Evolutionary conservation across 2,797 vertebrate genomes (phyloP).

Genomic region (Crocodylus rhombifer): DNA sequence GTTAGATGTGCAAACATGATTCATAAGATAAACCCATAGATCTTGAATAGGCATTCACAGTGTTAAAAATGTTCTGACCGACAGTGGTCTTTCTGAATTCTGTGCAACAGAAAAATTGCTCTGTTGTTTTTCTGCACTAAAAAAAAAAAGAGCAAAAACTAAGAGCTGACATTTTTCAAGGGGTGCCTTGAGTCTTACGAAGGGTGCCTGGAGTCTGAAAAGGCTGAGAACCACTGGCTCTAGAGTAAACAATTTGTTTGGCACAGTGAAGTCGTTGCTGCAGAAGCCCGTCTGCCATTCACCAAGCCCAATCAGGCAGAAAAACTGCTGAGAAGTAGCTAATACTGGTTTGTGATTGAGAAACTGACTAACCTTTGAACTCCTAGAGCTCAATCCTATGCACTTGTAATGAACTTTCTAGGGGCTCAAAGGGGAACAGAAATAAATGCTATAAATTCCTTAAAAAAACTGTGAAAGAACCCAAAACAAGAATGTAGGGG

Average conservation of each 20-base stretch:
- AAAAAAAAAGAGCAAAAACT: too few species aligned
- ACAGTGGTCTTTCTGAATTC: too few species aligned
- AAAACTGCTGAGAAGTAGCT: not conserved
- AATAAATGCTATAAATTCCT: not conserved
- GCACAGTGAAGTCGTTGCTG: not conserved
- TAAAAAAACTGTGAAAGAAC: not conserved
- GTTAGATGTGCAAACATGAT: too few species aligned
- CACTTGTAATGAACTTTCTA: not conserved
- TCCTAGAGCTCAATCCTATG: rapidly evolving
- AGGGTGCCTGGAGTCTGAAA: too few species aligned
- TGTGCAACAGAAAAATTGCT: too few species aligned
- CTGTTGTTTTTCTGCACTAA: too few species aligned
- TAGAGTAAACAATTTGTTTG: not conserved
- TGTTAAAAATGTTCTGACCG: too few species aligned
- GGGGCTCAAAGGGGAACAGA: not conserved
- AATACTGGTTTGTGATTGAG: not conserved
- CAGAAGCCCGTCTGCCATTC: not conserved
- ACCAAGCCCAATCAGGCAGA: not conserved
- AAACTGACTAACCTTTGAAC: not conserved
- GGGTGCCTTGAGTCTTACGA: too few species aligned
- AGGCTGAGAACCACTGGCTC: not conserved
- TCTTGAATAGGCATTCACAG: too few species aligned
- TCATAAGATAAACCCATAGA: too few species aligned
- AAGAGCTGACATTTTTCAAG: too few species aligned
- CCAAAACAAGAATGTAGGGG: not conserved